Evolutionary conservation across 2,797 vertebrate genomes (phyloP).

Genomic region (Enteromius treurensis): DNA sequence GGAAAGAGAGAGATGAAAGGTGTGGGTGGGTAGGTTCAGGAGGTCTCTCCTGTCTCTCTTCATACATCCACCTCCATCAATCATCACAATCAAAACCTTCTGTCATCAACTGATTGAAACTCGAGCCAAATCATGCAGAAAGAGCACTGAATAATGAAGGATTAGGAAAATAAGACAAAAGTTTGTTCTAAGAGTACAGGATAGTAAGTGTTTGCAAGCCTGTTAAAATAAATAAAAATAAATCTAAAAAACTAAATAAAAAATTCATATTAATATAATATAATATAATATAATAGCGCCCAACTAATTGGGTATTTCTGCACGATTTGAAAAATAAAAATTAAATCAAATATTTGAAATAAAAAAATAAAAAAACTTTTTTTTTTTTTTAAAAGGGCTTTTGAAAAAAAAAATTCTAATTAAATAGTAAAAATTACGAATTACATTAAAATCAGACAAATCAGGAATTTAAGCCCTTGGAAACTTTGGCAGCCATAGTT

Average conservation of each 20-base stretch:
- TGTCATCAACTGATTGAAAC: conserved; percentile 1
- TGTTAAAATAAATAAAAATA: background rate
- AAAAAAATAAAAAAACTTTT: background rate
- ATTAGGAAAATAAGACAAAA: background rate
- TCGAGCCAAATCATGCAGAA: background rate
- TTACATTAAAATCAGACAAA: background rate
- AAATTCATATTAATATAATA: too few relatives aligned
- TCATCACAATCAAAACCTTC: conserved; percentile 21
- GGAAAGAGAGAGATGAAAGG: background rate
- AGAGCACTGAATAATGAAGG: background rate
- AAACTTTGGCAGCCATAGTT: background rate
- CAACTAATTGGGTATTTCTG: too few relatives aligned
- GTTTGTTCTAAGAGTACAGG: background rate
- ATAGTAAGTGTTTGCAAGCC: background rate
- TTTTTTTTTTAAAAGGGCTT: background rate
- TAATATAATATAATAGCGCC: too few relatives aligned
- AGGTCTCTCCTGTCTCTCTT: conserved; percentile 3
- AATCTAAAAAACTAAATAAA: too few relatives aligned
- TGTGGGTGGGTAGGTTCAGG: background rate
- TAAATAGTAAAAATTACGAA: background rate
- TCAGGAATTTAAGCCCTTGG: background rate
- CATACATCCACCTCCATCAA: conserved; percentile 15
- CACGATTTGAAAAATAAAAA: too few relatives aligned
- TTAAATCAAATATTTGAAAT: background rate
- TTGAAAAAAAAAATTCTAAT: background rate